Base-by-base conservation (phyloP, 2,113 vertebrate species). In the Trematocara stigmaticum region DNA sequence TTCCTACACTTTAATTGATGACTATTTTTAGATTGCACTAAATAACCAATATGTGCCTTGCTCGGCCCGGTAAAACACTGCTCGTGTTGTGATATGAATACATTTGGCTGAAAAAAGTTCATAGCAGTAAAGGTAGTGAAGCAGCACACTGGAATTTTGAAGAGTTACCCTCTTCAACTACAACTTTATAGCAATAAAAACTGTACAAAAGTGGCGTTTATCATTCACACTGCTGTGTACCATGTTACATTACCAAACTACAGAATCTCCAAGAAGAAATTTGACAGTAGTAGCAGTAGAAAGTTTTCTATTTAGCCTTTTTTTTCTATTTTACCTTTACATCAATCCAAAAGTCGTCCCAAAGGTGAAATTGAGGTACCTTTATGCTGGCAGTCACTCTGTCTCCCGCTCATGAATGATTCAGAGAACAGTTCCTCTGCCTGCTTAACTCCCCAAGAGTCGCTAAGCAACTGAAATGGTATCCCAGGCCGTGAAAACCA, bases 391-490 rank as follows among this genome's bases (percentile, higher is more conserved):
- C 74, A 45, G 79, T 31, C 56, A 81, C 51, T 78, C 53, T 45
- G 71, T 76, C 56, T 78, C 78, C 56, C 74, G 83, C 84, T 97
- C 96, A 97, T 99, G 92, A 99, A 99, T 97, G 95, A 98, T 99
- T 99, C 96, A 99, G 93, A 95, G 91, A 82, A 86, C 90, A 87
- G 96, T 96, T 97, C 95, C 95, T 95, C 94, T 96, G 96, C 96
- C 95, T 95, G 92, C 89, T 87, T 95, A 91, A 87, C 92, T 85
- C 49, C 95, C 92, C 84, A 91, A 93, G 94, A 95, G 97, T 98
- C 95, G 93, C 97, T 96, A 96, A 97, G 96, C 97, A 97, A 96
- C 97, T 89, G 97, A 97, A 98, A 98, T 87, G 95, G 92, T 97
- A 99, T 96, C 96, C 96, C 78, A 61, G 91, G 92, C 83, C 95